Base-by-base conservation (phyloP, 2,888 invertebrate genomes). In the Rhamnusium bicolor region DNA sequence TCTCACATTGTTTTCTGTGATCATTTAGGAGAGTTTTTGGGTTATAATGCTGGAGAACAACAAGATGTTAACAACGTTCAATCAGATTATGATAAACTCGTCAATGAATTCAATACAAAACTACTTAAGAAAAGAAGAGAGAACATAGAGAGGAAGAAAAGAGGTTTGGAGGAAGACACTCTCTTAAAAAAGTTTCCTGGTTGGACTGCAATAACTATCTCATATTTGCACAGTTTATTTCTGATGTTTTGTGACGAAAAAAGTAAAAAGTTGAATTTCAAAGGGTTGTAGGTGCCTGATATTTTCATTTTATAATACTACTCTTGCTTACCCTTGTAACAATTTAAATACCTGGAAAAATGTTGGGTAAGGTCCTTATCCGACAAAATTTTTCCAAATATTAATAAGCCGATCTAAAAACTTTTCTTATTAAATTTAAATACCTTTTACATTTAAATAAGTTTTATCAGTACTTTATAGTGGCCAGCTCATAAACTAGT, bases 161-260 rank as follows among this genome's bases (percentile, higher is more conserved):
- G 72, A 29, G 24, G 14, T 5, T 56, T 71, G 69, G 72, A 74
- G 21, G 69, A 74, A 46, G 54, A 49, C 7, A 63, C 69, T 19
- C 18, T 77, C 3, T 53, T 71, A n/a, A 72, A 87, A 73, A 86
- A 89, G 16, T 91, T 90, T 84, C 90, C 91, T 0, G 91, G 90
- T 1, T 91, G 91, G 91, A 90, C 90, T 80, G 91, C 91, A 80
- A 87, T 91, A 71, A 91, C 91, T 56, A 89, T 91, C 69, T 89
- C 91, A 21, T 91, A 91, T 82, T 85, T 91, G 71, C 91, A 91
- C 84, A 91, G 90, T 73, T 81, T 91, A 54, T 91, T 91, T 82
- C 84, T 91, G 53, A 85, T 91, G 62, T 91, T 91, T 76, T 90
- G 90, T 84, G 90, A 90, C 82, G 90, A 90, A 80, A 87, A 90